Conservation (phyloP, 2,888 invertebrate species). For the Machimus rusticus region DNA sequence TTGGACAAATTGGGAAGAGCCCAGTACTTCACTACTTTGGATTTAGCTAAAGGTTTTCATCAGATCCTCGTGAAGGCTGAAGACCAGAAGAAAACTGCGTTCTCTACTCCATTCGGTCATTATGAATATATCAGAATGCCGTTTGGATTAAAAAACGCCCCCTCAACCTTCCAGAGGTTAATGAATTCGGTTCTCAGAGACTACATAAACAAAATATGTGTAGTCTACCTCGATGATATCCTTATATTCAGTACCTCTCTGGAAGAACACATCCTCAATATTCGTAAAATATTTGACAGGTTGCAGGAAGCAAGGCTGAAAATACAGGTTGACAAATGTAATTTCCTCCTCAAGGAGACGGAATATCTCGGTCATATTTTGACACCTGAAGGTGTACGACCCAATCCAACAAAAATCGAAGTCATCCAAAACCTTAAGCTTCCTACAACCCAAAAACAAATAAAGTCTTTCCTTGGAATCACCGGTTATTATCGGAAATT, state of each 20-base stretch:
- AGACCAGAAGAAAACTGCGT: constrained; percentile 48
- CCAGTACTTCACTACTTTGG: constrained; percentile 48
- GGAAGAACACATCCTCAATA: constrained; percentile 31
- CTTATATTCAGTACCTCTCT: constrained; percentile 47
- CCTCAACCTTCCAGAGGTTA: background rate
- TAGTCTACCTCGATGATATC: constrained; percentile 41
- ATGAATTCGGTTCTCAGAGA: background rate
- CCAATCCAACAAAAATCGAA: constrained; percentile 43
- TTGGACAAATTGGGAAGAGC: constrained; percentile 49
- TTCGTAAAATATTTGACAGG: constrained; percentile 40
- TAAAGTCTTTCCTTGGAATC: background rate
- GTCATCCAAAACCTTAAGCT: background rate
- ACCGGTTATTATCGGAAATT: background rate
- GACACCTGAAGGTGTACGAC: constrained; percentile 42
- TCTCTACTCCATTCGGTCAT: constrained; percentile 46
- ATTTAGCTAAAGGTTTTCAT: constrained; percentile 50
- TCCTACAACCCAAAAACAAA: constrained; percentile 18
- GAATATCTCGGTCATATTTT: constrained; percentile 45
- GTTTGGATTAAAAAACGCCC: constrained; percentile 39
- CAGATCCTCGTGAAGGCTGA: constrained; percentile 47
- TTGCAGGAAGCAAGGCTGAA: constrained; percentile 40
- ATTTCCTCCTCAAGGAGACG: constrained; percentile 41
- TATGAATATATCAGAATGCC: constrained; percentile 45
- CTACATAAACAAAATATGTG: background rate
- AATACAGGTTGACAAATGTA: constrained; percentile 46